A percentile compares a stretch with the other conserved stretches of the same genome.
phyloP scores from a whole-genome alignment of 2,113 vertebrate genomes.

The Rhagologus leucostigma region DNA sequence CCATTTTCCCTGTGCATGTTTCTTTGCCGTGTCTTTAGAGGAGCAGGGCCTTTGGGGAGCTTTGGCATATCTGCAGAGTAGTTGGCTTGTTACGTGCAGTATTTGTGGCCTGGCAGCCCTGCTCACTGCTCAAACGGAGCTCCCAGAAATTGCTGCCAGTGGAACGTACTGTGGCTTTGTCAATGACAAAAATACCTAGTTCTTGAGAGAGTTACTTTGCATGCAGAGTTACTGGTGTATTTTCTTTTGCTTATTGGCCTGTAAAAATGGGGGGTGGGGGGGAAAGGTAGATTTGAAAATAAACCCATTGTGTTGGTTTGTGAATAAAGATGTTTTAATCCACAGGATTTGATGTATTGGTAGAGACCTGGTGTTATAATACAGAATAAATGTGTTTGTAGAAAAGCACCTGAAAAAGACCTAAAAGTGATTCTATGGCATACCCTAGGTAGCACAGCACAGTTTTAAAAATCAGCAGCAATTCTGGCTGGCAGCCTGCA shows the following conservation, averaged over 20 bases:
- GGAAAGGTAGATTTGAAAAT: background rate
- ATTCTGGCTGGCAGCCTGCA: background rate
- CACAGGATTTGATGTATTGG: background rate
- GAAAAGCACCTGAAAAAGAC: background rate
- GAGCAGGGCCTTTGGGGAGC: background rate
- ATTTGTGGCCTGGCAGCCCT: background rate
- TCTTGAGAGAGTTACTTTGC: background rate
- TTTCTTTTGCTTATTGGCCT: background rate
- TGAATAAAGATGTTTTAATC: background rate
- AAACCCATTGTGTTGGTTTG: background rate
- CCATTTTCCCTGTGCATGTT: fast-evolving
- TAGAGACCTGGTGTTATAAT: background rate
- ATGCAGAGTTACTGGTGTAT: background rate
- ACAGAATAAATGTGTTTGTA: background rate
- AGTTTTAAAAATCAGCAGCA: background rate
- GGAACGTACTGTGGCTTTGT: background rate
- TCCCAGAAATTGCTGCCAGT: conserved; percentile 5
- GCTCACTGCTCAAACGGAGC: background rate
- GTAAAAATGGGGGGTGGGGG: background rate
- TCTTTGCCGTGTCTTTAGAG: background rate
- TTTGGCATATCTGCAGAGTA: background rate
- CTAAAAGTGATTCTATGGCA: background rate
- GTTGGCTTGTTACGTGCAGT: background rate
- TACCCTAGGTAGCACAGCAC: background rate
- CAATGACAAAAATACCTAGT: background rate